Conservation (phyloP, 2,888 invertebrate species). For the Agrotis segetum region DNA sequence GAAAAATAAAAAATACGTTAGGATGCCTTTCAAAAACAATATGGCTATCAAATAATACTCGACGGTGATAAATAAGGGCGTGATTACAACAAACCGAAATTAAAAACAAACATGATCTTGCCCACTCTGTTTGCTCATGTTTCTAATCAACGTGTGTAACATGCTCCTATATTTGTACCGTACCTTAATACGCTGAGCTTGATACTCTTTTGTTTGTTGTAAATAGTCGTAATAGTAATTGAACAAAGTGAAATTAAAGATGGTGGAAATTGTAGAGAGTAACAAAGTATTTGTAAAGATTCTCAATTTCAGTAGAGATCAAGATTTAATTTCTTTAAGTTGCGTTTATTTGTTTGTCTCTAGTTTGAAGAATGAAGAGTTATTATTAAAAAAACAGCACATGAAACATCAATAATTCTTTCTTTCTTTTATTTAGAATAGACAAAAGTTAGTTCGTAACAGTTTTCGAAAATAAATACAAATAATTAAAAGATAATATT, state of each 20-base stretch:
- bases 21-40: slow-evolving; percentile 12
- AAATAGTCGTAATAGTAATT: slow-evolving; percentile 2
- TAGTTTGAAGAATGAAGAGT: background rate
- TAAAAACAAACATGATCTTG: slow-evolving; percentile 77
- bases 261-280: background rate
- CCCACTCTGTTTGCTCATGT: slow-evolving; percentile 70
- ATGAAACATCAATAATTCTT: too few species aligned
- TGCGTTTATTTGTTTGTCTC: background rate
- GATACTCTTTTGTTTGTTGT: slow-evolving; percentile 22
- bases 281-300: background rate
- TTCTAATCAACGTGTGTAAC: slow-evolving; percentile 76
- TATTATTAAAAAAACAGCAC: background rate
- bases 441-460: too few species aligned
- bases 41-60: slow-evolving; percentile 31
- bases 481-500: too few species aligned
- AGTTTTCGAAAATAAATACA: too few species aligned
- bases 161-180: slow-evolving; percentile 61
- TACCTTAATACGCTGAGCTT: slow-evolving; percentile 33
- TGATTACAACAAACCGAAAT: slow-evolving; percentile 71
- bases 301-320: background rate
- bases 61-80: slow-evolving; percentile 33
- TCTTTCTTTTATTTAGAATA: too few species aligned
- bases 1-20: too few species aligned
- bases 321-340: background rate
- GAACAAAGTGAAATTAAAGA: background rate